Base-by-base conservation (phyloP, 2,888 invertebrate species). In the Isotomurus palustris region DNA sequence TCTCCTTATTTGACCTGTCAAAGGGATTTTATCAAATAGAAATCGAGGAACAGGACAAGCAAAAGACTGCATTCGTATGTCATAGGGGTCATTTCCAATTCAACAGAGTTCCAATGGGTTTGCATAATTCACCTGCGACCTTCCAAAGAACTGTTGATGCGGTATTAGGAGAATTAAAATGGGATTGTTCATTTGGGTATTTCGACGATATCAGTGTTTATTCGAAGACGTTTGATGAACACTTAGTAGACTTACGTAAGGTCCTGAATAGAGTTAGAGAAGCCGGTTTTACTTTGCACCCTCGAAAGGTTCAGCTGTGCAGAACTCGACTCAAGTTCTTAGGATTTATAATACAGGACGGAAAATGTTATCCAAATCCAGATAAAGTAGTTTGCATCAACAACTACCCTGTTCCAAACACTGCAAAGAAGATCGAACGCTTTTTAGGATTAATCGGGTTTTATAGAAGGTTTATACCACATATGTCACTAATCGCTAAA, bases 121-220 rank as follows among this genome's bases (percentile, higher is more conserved):
- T 74, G 3, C 65, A 67, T 41, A 73, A 71, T 43, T 66, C 71
- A 0, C 73, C 74, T 2, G 64, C 67, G 1, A 73, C 73, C 1
- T 75, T 75, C 58, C 73, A 73, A 59, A 22, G 75, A 4, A 45
- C 72, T 17, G 73, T 74, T 65, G 70, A 73, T 74, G 10, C 17
- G 3, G 48, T 62, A 1, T 29, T 78, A 6, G 54, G 59, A 12
- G 70, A 69, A 1, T 32, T 71, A 38, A 70, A 72, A 64, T 70
- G 71, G 5, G 58, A 62, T 49, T 36, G 67, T 44, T 65, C 65
- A 41, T 71, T 68, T 36, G 67, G 71, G 1, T 74, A 72, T 60
- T 62, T 73, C 25, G 74, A 74, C 28, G 73, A 74, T 58, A 66
- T 72, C n/a, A 54, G 73, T 10, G 38, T 66, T 3, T 59, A 56